Conservation (phyloP, 2,888 invertebrate species). For the Rambutsinella grinnellia region DNA sequence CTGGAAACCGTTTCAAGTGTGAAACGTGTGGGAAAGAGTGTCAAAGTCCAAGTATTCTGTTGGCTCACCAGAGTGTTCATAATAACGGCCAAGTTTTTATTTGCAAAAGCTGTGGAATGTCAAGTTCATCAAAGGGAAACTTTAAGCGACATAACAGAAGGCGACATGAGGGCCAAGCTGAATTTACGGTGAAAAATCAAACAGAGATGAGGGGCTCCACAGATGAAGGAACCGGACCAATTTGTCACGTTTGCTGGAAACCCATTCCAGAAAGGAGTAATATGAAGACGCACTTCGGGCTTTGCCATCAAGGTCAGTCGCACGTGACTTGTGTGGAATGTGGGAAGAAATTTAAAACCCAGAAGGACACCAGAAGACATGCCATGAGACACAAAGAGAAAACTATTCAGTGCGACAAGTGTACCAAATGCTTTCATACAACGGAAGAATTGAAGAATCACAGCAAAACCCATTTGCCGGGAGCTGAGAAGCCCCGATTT, state of each 20-base stretch:
- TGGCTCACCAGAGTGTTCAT: slow-evolving; percentile 9
- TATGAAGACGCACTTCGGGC: slow-evolving; percentile 16
- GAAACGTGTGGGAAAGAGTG: slow-evolving; percentile 7
- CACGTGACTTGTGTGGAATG: slow-evolving; percentile 14
- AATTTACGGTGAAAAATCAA: slow-evolving; percentile 10
- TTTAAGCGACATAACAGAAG: slow-evolving; percentile 25
- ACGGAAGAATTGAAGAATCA: slow-evolving; percentile 3
- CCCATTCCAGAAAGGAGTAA: background rate
- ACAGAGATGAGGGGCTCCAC: background rate
- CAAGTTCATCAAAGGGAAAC: background rate
- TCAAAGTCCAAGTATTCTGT: background rate
- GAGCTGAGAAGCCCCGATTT: background rate
- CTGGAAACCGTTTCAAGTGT: background rate
- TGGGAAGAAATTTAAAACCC: slow-evolving; percentile 5
- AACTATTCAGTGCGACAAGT: slow-evolving; percentile 20
- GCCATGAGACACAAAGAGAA: background rate
- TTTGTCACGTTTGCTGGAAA: slow-evolving; percentile 33
- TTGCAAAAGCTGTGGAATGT: slow-evolving; percentile 15
- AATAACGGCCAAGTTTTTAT: slow-evolving; percentile 4
- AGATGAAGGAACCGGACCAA: background rate
- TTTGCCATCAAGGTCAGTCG: background rate
- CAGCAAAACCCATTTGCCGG: slow-evolving; percentile 3
- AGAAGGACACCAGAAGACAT: slow-evolving; percentile 19
- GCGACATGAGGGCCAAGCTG: slow-evolving; percentile 15
- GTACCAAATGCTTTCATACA: slow-evolving; percentile 3